Conservation (phyloP, 2,888 invertebrate genomes). For the Leucoptera coffeella region DNA sequence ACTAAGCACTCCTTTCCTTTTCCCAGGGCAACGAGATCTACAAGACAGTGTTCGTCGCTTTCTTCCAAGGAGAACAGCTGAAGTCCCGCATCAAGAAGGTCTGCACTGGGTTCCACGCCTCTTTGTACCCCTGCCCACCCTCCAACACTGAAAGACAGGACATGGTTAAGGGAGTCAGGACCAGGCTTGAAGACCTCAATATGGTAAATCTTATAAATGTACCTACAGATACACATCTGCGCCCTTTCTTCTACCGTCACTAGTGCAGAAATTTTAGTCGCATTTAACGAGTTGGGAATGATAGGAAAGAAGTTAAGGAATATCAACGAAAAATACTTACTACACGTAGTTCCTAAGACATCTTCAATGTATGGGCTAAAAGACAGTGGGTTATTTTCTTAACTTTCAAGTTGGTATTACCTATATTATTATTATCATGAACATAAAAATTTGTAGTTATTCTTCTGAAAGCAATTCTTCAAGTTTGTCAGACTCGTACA, state of each 20-base stretch:
- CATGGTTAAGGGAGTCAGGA: slow-evolving; percentile 86
- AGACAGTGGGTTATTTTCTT: no score
- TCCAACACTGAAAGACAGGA: slow-evolving; percentile 77
- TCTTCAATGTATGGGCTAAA: no score
- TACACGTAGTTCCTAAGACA: no score
- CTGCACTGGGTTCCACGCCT: slow-evolving; percentile 89
- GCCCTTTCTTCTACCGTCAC: neutral
- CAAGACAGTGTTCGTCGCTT: slow-evolving; percentile 86
- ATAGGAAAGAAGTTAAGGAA: no score
- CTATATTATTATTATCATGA: no score
- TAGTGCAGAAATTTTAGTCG: neutral
- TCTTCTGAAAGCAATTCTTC: no score
- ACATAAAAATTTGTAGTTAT: no score
- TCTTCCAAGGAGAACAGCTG: slow-evolving; percentile 89
- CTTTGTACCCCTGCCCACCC: slow-evolving; percentile 88
- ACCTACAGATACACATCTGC: neutral
- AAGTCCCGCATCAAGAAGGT: slow-evolving; percentile 89
- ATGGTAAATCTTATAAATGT: slow-evolving; percentile 54
- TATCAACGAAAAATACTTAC: no score
- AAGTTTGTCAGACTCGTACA: no score
- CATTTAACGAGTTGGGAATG: no score
- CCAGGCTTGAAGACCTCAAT: slow-evolving; percentile 83
- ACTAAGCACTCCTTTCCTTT: neutral
- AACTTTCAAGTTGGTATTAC: no score
- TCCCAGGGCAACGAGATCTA: slow-evolving; percentile 75